Evolutionary conservation across 1,140 invertebrate genomes (phyloP), one percentile per base, ranked within the genome.

Genomic region (Ips nitidus): DNA sequence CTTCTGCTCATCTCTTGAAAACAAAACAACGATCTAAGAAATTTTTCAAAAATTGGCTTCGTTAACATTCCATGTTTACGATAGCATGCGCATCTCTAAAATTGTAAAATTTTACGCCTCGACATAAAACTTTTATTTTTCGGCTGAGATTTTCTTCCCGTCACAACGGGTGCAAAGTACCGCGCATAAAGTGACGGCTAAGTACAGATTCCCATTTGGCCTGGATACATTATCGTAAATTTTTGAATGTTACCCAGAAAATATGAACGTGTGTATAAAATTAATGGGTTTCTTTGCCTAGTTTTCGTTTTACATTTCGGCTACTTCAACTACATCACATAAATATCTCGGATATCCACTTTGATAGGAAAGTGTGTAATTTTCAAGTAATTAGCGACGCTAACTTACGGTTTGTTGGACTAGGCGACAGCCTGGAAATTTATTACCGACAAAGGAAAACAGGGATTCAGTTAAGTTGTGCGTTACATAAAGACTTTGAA

Each of bases 161-260:
- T 8, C n/a, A 6, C 41, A 42, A 55, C 8, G 4, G 45, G 45
- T n/a, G 4, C 53, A 37, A 55, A 55, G 53, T 55, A 55, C 53
- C 37, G 57, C 57, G 40, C 53, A 60, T 62, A 62, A 62, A 62
- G 36, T 50, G 60, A 45, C 60, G 38, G 6, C 60, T 47, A 52
- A 52, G 43, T 52, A 62, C 60, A 52, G 38, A 62, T 62, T 50
- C 60, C 43, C 60, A 62, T 62, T 62, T 52, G 41, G 41, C 8
- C 4, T 45, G 8, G 22, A 4, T 47, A 38, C 60, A 62, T 62
- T 62, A 62, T 62, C 60, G 60, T 62, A 62, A 62, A 62, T 62
- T 62, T 62, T 62, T 38, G 47, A 62, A 45, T 47, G 45, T 41
- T 8, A 6, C 58, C 58, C 58, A 8, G n/a, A 36, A 38, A 56